Percentiles rank a stretch among this genome's conserved stretches.
Evolutionary conservation across 2,888 invertebrate species (phyloP).

Genomic region (Acanthococcus lagerstroemiae): DNA sequence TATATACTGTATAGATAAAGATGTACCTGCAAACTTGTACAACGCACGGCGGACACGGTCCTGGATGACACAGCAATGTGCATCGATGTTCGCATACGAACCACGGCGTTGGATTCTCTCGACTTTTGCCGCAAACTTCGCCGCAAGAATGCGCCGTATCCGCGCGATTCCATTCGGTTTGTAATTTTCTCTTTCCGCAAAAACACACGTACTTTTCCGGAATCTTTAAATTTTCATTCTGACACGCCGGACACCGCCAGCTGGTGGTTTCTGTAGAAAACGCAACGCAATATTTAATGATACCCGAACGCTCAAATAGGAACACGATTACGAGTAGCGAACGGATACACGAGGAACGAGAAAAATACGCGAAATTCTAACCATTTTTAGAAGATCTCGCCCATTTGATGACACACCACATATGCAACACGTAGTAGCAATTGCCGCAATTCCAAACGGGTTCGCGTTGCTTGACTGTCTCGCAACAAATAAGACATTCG

Average conservation of each 20-base stretch:
- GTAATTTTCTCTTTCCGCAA: conserved; percentile 62
- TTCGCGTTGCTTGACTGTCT: conserved; percentile 66
- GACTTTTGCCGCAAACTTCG: conserved; percentile 57
- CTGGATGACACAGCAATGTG: conserved; percentile 75
- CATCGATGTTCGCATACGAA: conserved; percentile 41
- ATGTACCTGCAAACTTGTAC: conserved; percentile 55
- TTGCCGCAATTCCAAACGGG: conserved; percentile 83
- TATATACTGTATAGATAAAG: neutral
- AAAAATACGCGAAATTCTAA: conserved; percentile 8
- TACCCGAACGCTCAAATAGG: neutral
- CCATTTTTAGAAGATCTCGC: conserved; percentile 65
- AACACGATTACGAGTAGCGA: neutral
- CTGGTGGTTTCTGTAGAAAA: conserved; percentile 56
- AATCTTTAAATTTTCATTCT: conserved; percentile 61
- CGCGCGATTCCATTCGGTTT: conserved; percentile 65
- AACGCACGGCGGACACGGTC: conserved; percentile 84
- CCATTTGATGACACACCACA: conserved; percentile 86
- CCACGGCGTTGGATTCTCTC: conserved; percentile 37
- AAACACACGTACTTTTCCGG: conserved; percentile 81
- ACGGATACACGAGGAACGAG: neutral
- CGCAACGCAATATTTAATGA: neutral
- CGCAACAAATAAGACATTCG: conserved; percentile 93
- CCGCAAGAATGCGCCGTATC: conserved; percentile 88
- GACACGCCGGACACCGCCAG: conserved; percentile 96
- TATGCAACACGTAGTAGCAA: conserved; percentile 87